These are phyloP conservation scores for Brachystomella parvula DNA, from an alignment of 1,140 invertebrate genomes.

Conservation along the genomic window DNA sequence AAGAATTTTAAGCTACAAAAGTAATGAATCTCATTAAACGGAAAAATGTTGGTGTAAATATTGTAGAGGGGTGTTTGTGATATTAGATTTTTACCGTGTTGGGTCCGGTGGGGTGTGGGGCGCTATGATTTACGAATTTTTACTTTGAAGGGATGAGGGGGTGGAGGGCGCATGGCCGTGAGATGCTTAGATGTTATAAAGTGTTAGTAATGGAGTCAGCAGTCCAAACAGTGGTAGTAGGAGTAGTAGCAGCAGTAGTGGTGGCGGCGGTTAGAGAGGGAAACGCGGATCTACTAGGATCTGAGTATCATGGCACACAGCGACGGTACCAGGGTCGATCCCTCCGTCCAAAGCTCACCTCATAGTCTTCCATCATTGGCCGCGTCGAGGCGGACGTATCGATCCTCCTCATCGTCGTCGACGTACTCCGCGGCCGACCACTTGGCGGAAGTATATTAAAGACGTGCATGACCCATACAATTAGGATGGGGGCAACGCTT, in stretches of 20 bases:
- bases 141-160: background rate
- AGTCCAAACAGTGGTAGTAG: background rate
- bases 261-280: background rate
- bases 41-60: no score
- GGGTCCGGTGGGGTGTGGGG: no score
- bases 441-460: constrained; percentile 52
- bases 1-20: no score
- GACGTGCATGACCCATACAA: constrained; percentile 67
- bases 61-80: no score
- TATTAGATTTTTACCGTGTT: no score
- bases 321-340: constrained; percentile 30
- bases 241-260: background rate
- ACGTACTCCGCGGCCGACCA: constrained; percentile 48
- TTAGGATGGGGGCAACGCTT: constrained; percentile 72
- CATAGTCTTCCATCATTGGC: constrained; percentile 81
- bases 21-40: no score
- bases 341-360: constrained; percentile 49
- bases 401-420: constrained; percentile 73
- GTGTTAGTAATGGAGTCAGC: background rate
- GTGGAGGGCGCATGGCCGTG: background rate
- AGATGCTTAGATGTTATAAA: background rate
- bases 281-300: background rate
- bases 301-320: constrained; percentile 8
- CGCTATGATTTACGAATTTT: background rate
- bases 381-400: constrained; percentile 85